Evolutionary conservation across 2,113 vertebrate species (phyloP), one percentile per base, ranked within the genome.

Genomic region (Siniperca knerii): DNA sequence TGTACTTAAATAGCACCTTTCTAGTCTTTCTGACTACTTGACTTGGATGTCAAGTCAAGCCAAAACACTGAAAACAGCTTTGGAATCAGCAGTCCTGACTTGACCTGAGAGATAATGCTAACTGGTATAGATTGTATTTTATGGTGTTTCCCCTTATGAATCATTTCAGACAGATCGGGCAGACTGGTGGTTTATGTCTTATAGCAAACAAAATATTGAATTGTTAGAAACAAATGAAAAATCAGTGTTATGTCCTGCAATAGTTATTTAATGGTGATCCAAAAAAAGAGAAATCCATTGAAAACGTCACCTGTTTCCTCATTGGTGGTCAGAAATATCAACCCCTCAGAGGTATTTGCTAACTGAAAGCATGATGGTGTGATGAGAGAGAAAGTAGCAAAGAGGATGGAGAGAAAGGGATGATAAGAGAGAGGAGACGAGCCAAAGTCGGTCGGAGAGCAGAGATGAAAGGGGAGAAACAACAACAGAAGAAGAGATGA

Each of bases 391-490:
- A 62, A 52, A 50, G 37, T 4, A 23, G 62, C 16, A 35, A 18
- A 58, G 25, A 52, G n/a, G 35, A 16, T 0, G 11, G 9, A 54
- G 37, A 54, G 7, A 23, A 3, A 18, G 13, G 25, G 50, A 37
- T 1, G 42, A 46, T 6, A 23, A 35, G 23, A 61, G 46, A 55
- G 52, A 46, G 16, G 29, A 62, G 46, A 8, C 23, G 9, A 25
- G 11, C 2, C 20, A 29, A 10, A 58, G 58, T 25, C 1, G 20
- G 74, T 46, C 55, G 52, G 20, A 52, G 23, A 50, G 35, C 35
- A 58, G 40, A 67, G 67, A 73, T 66, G 12, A 81, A 71, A 78
- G 50, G 4, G n/a, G n/a, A 40, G 64, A 25, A 60, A 58, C 29
- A 29, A 29, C 20, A 16, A 79, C 77, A 75, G 71, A 61, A 15